Evolutionary conservation across 1,140 invertebrate genomes (phyloP).

Genomic region (Nasonia vitripennis): DNA sequence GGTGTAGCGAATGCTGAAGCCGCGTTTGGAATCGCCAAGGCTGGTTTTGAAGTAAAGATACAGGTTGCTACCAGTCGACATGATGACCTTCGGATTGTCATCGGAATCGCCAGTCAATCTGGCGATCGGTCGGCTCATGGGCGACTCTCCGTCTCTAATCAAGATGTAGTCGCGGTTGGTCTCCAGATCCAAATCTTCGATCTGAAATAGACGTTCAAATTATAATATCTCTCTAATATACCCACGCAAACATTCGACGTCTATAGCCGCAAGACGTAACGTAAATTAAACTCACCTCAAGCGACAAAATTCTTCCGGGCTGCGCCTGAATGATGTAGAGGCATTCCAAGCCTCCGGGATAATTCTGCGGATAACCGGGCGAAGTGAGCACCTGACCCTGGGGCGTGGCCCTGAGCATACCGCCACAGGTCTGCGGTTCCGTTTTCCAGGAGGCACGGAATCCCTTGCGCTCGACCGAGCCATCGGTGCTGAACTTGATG

Average conservation of each 20-base stretch:
- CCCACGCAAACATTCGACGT: too few relatives aligned
- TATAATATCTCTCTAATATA: slow-evolving; percentile 19
- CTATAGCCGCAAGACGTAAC: background rate
- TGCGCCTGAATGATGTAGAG: slow-evolving; percentile 94
- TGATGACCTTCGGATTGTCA: slow-evolving; percentile 89
- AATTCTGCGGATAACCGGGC: slow-evolving; percentile 92
- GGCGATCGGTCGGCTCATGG: slow-evolving; percentile 89
- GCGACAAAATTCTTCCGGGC: slow-evolving; percentile 89
- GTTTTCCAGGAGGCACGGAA: slow-evolving; percentile 96
- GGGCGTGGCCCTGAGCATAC: slow-evolving; percentile 86
- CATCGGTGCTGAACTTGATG: slow-evolving; percentile 96
- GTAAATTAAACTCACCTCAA: slow-evolving; percentile 78
- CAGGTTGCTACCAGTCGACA: slow-evolving; percentile 91
- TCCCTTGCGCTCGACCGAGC: slow-evolving; percentile 94
- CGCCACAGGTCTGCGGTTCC: slow-evolving; percentile 92
- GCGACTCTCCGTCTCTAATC: slow-evolving; percentile 91
- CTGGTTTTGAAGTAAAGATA: slow-evolving; percentile 96
- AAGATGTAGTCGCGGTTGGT: slow-evolving; percentile 90
- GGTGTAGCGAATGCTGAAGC: slow-evolving; percentile 93
- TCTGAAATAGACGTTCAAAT: slow-evolving; percentile 64
- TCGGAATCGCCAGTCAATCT: slow-evolving; percentile 85
- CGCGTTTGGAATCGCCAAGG: slow-evolving; percentile 89
- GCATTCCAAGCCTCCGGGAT: slow-evolving; percentile 96
- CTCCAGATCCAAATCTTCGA: slow-evolving; percentile 93
- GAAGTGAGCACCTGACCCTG: slow-evolving; percentile 90